Evolutionary conservation across 2,113 vertebrate species (phyloP), one percentile per base, ranked within the genome.

Genomic region (Campylomormyrus numenius): DNA sequence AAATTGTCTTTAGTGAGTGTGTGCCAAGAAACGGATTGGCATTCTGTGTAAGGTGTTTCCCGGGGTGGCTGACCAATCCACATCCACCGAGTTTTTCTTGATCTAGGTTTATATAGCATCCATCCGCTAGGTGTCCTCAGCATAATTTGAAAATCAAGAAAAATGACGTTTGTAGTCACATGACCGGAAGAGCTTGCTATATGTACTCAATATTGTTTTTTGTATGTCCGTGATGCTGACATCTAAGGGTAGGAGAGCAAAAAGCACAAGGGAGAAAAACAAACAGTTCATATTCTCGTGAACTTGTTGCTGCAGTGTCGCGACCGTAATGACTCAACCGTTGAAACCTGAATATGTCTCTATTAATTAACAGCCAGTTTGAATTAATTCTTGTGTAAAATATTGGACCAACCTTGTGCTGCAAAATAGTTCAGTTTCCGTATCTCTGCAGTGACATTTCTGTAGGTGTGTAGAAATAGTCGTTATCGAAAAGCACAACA

Each of bases 111-210:
- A 52, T 91, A 50, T 66, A 15, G 8, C 91, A 84, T 91, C 91
- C 92, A 6, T 15, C 83, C 91, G 42, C 90, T 93, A 92, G 92
- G 74, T 56, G 92, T 92, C 85, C 24, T 42, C 88, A 86, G 31
- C 85, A 27, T 50, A 46, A 42, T 31, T 80, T 19, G 50, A 19
- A 10, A 17, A 27, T 17, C 39, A 11, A 45, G 24, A 39, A 62
- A 9, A 46, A 8, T 21, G 11, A 5, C 90, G 94, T 96, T 94
- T 95, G 94, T 95, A 46, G 90, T 93, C 95, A 96, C 91, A 91
- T 96, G 95, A 95, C 92, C 35, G 95, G 96, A 96, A 95, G 90
- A 6, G 89, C 91, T 92, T 89, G 89, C 92, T 92, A 92, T 92
- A 94, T 94, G 91, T 90, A 84, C 89, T 83, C 90, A 88, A 74